Conservation (phyloP, 1,140 invertebrate genomes). For the Drosophila ohnishii region DNA sequence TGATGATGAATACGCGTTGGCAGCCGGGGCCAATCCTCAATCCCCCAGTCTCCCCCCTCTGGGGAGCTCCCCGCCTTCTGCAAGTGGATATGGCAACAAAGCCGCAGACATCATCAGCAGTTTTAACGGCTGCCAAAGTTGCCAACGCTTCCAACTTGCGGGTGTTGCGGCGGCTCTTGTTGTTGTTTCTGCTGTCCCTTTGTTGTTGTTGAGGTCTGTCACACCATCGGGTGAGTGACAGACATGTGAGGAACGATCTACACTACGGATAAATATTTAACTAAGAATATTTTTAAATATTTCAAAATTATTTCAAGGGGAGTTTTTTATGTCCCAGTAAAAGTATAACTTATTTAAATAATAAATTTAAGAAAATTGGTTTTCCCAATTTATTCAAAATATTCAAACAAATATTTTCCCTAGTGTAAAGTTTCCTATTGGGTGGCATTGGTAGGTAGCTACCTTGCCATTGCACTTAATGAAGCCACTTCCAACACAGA, state of each 20-base stretch:
- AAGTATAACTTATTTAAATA: no score
- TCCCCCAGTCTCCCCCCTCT: background rate
- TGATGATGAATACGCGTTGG: slow-evolving; percentile 54
- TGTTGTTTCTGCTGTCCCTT: background rate
- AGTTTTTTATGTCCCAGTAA: background rate
- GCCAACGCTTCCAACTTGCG: slow-evolving; percentile 47
- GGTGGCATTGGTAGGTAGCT: slow-evolving; percentile 5
- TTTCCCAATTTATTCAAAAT: background rate
- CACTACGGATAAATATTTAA: background rate
- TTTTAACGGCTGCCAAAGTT: slow-evolving; percentile 55
- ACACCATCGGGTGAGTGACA: slow-evolving; percentile 31
- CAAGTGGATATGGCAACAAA: slow-evolving; percentile 44
- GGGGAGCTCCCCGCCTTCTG: background rate
- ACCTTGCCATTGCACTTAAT: slow-evolving; percentile 46
- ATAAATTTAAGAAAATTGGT: no score
- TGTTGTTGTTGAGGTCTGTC: slow-evolving; percentile 29
- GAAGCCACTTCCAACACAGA: slow-evolving; percentile 24
- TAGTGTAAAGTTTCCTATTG: background rate
- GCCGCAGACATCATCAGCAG: slow-evolving; percentile 53
- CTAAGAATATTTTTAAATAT: background rate
- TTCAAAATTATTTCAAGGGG: background rate
- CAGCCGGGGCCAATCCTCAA: slow-evolving; percentile 23
- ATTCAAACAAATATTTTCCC: background rate
- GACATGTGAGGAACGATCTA: slow-evolving; percentile 38
- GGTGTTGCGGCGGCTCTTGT: slow-evolving; percentile 25